Conservation (phyloP, 2,888 invertebrate species). For the Lycaena phlaeas region DNA sequence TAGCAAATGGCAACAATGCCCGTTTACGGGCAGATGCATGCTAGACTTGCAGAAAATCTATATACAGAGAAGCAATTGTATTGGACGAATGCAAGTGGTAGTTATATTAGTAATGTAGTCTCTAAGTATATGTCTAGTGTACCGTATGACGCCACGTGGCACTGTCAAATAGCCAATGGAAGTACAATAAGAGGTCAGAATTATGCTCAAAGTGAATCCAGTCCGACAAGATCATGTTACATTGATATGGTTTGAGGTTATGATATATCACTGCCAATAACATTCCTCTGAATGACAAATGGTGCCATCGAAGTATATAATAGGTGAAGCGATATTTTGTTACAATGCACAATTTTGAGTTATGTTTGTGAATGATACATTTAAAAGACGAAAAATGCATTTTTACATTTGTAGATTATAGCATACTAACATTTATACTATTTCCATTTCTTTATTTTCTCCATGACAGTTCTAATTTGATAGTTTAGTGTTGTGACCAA, state of each 20-base stretch:
- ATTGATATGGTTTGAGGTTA: conserved; percentile 30
- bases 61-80: conserved; percentile 24
- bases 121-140: conserved; percentile 52
- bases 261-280: conserved; percentile 51
- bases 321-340: conserved; percentile 18
- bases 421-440: too few species aligned
- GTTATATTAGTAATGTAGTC: conserved; percentile 41
- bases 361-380: not conserved
- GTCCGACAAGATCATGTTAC: conserved; percentile 23
- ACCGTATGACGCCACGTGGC: conserved; percentile 26
- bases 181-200: conserved; percentile 33
- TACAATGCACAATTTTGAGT: too few species aligned
- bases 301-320: conserved; percentile 40
- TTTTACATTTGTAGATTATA: too few species aligned
- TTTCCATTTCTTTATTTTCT: too few species aligned
- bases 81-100: conserved; percentile 25
- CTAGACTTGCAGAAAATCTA: conserved; percentile 10
- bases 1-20: conserved; percentile 75
- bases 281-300: conserved; percentile 43
- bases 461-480: too few species aligned
- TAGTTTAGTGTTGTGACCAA: too few species aligned
- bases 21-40: conserved; percentile 11
- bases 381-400: not conserved
- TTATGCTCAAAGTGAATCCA: conserved; percentile 53
- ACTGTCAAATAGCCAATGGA: conserved; percentile 19